Conservation (phyloP, 2,888 invertebrate species). For the Pelosia muscerda region DNA sequence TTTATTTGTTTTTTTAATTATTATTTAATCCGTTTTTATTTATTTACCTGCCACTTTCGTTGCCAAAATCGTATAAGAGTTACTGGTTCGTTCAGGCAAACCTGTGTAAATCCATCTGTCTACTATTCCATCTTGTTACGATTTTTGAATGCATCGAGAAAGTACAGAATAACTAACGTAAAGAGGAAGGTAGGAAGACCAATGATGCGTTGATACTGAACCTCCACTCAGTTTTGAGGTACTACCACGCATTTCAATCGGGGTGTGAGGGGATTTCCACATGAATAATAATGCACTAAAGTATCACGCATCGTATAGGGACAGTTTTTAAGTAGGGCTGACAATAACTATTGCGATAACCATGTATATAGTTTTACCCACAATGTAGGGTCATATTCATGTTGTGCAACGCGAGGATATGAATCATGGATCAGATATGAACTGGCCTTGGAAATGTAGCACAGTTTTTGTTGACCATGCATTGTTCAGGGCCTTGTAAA, state of each 20-base stretch:
- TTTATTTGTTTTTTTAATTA: not conserved
- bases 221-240: not conserved
- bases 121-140: not conserved
- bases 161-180: no score
- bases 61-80: not conserved
- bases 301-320: no score
- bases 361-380: not conserved
- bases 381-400: slow-evolving; percentile 21
- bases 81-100: not conserved
- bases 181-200: no score
- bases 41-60: not conserved
- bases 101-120: not conserved
- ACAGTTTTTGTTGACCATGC: slow-evolving; percentile 57
- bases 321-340: slow-evolving; percentile 19
- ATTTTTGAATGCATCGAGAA: no score
- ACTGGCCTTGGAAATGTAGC: slow-evolving; percentile 61
- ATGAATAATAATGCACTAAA: no score
- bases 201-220: not conserved
- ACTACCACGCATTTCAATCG: no score
- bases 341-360: not conserved
- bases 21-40: not conserved
- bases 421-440: slow-evolving; percentile 56
- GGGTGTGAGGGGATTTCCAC: no score
- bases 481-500: slow-evolving; percentile 66
- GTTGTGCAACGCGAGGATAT: slow-evolving; percentile 45